Evolutionary conservation across 2,888 invertebrate genomes (phyloP).

Genomic region (Phlogophora meticulosa): DNA sequence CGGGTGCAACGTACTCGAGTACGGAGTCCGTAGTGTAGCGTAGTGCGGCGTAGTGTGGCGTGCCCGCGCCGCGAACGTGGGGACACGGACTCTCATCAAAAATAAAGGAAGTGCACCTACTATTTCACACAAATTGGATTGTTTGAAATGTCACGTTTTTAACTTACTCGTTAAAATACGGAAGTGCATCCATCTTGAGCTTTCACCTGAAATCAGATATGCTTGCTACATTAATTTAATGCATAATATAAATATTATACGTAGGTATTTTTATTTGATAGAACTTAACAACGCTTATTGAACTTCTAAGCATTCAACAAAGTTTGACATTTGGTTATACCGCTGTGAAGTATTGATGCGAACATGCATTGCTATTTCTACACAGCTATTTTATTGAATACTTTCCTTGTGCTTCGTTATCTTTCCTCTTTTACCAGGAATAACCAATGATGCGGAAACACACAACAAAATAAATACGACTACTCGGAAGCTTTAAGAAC

Average conservation of each 20-base stretch:
- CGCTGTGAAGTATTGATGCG: neutral
- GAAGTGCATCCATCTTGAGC: constrained; percentile 36
- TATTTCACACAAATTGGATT: constrained; percentile 64
- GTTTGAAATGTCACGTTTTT: constrained; percentile 55
- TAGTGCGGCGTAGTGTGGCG: constrained; percentile 12
- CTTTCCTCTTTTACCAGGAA: constrained; percentile 5
- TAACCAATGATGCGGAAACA: constrained; percentile 21
- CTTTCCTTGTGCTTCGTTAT: constrained; percentile 2
- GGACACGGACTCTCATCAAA: constrained; percentile 62
- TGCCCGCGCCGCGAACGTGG: constrained; percentile 40
- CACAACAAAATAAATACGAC: constrained; percentile 25
- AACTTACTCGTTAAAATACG: constrained; percentile 39
- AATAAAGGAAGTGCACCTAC: constrained; percentile 56
- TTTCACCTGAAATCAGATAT: constrained; percentile 16
- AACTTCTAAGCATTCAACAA: constrained; percentile 7
- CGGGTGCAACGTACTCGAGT: constrained; percentile 70
- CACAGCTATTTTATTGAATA: neutral
- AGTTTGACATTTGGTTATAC: neutral
- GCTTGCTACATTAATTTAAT: neutral
- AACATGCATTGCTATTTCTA: neutral
- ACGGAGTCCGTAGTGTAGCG: constrained; percentile 45
- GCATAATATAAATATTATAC: neutral
- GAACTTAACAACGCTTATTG: neutral
- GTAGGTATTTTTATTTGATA: constrained; percentile 10
- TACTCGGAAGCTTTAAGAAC: constrained; percentile 2